A percentile compares a stretch with the other conserved stretches of the same genome.
Conservation (phyloP, 2,888 invertebrate genomes). For the Sceliomorpha sp. region DNA sequence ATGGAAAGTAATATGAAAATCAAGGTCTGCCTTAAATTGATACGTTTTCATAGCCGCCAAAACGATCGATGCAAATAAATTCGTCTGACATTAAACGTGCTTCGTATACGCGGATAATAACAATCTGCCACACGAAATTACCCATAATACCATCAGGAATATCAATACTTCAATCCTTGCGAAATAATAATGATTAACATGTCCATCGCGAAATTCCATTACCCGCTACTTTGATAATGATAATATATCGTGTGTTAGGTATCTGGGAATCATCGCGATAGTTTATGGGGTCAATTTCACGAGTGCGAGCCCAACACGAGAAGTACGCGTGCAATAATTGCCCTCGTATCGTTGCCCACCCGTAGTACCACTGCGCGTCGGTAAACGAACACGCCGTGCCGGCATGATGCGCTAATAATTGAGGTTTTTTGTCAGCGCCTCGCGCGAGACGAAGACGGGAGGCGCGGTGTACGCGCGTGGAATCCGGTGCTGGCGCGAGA, state of each 20-base stretch:
- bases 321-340: constrained; percentile 42
- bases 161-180: constrained; percentile 22
- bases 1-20: no score
- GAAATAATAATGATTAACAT: constrained; percentile 45
- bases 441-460: constrained; percentile 10
- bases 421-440: constrained; percentile 57
- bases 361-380: constrained; percentile 13
- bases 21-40: neutral
- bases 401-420: constrained; percentile 63
- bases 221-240: constrained; percentile 34
- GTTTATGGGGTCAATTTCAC: constrained; percentile 53
- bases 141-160: constrained; percentile 6
- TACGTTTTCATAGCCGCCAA: neutral
- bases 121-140: constrained; percentile 25
- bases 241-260: constrained; percentile 32
- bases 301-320: constrained; percentile 29
- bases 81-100: constrained; percentile 17
- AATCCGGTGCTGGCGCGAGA: no score
- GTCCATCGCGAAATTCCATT: constrained; percentile 44
- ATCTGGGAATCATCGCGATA: constrained; percentile 31
- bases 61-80: constrained; percentile 12
- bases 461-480: no score
- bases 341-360: constrained; percentile 43
- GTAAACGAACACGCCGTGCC: constrained; percentile 38
- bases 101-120: constrained; percentile 4